These are phyloP conservation scores for Caenorhabditis parvicauda DNA, from an alignment of 2,888 invertebrate species.

Conservation along the genomic window DNA sequence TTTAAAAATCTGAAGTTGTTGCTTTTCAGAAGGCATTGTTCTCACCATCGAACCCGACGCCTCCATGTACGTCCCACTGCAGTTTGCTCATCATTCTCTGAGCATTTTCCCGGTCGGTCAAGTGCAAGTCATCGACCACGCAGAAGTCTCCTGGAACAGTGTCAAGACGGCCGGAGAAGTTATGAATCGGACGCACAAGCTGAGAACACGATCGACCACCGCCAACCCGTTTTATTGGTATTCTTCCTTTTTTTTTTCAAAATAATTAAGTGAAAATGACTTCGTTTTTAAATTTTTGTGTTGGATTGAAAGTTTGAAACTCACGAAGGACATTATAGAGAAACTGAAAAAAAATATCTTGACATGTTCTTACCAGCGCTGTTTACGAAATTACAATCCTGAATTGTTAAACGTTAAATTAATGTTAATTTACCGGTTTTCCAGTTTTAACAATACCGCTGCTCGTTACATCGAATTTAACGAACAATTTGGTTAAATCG, in stretches of 20 bases:
- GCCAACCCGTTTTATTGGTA: not conserved
- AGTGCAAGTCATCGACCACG: slow-evolving; percentile 20
- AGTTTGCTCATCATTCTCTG: slow-evolving; percentile 21
- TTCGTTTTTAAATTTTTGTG: not conserved
- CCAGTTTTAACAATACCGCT: no score
- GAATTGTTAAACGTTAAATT: no score
- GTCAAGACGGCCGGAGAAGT: slow-evolving; percentile 30
- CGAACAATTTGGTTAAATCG: no score
- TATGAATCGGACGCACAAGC: slow-evolving; percentile 23
- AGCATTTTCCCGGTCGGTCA: slow-evolving; percentile 24
- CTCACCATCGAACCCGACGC: slow-evolving; percentile 25
- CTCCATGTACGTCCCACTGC: slow-evolving; percentile 17
- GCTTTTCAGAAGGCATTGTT: slow-evolving; percentile 17
- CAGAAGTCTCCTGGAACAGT: slow-evolving; percentile 28
- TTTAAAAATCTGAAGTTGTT: no score
- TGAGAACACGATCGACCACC: slow-evolving; percentile 15
- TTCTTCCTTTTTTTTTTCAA: not conserved
- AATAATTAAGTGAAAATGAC: not conserved
- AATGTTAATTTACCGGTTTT: no score
- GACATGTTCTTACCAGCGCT: no score
- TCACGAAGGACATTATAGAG: no score
- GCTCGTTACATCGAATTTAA: no score
- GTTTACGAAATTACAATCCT: no score
- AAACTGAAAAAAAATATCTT: no score
- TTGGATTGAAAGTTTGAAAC: no score